Evolutionary conservation across 2,113 vertebrate genomes (phyloP).

Genomic region (Rissa tridactyla): DNA sequence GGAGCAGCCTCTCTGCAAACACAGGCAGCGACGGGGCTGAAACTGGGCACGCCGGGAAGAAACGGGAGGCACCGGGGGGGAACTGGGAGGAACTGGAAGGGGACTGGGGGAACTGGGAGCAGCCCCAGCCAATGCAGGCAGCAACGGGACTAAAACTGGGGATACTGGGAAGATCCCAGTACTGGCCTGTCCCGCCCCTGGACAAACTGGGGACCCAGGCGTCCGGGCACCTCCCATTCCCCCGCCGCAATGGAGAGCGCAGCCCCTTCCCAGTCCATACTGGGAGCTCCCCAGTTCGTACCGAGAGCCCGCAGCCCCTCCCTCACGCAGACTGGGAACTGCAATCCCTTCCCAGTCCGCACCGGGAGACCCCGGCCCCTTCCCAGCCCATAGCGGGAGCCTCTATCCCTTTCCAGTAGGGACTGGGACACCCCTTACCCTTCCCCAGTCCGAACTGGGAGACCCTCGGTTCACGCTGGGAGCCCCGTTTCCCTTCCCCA

Average conservation of each 20-base stretch:
- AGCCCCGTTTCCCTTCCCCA: background rate
- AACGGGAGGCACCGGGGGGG: conserved; percentile 40
- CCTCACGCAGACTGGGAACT: background rate
- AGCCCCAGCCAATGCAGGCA: background rate
- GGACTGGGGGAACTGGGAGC: background rate
- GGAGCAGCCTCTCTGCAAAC: background rate
- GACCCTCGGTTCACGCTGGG: too few relatives aligned
- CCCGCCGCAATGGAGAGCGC: too few relatives aligned
- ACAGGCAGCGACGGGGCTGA: background rate
- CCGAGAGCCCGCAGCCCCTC: background rate
- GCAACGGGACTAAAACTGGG: background rate
- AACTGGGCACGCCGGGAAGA: background rate
- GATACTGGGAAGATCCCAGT: background rate
- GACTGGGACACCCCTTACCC: background rate
- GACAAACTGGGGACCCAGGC: background rate
- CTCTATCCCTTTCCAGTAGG: background rate
- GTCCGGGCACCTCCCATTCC: background rate
- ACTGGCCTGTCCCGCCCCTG: background rate
- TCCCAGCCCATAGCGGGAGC: background rate
- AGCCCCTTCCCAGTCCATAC: background rate
- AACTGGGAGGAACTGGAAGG: background rate
- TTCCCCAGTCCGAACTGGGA: background rate
- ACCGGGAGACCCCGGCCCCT: background rate
- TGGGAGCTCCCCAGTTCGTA: background rate
- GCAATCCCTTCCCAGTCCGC: background rate